Evolutionary conservation across 2,888 invertebrate species (phyloP).

Genomic region (Chymomyza procnemis): DNA sequence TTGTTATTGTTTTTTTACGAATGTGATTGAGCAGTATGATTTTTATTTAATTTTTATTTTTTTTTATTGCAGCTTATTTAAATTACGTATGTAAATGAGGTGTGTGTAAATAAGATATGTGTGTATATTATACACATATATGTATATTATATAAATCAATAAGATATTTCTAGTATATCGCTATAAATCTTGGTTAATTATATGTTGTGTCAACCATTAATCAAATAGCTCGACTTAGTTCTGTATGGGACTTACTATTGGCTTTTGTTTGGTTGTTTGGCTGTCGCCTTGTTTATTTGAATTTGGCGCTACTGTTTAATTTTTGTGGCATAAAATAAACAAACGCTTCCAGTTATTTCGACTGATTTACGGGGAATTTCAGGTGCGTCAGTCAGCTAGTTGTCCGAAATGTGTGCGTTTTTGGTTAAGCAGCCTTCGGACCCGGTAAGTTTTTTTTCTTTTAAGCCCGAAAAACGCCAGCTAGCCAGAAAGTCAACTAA

Average conservation of each 20-base stretch:
- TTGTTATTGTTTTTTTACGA: neutral
- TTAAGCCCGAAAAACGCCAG: constrained; percentile 47
- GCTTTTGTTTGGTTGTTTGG: constrained; percentile 10
- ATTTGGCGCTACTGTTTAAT: constrained; percentile 65
- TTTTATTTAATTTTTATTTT: neutral
- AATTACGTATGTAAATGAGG: neutral
- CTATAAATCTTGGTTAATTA: neutral
- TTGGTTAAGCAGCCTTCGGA: neutral
- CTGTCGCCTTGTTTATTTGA: constrained; percentile 42
- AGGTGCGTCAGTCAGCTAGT: constrained; percentile 68
- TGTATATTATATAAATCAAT: too few species aligned
- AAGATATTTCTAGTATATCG: neutral
- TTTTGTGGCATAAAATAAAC: constrained; percentile 43
- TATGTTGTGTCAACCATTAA: constrained; percentile 1
- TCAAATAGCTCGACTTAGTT: neutral
- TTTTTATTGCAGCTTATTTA: neutral
- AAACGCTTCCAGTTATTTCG: constrained; percentile 62
- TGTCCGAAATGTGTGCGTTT: neutral
- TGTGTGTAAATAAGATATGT: neutral
- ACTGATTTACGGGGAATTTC: constrained; percentile 70
- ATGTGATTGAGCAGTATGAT: neutral
- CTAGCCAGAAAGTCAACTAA: constrained; percentile 37
- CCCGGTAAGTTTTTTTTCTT: constrained; percentile 20
- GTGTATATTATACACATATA: too few species aligned
- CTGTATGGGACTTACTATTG: neutral